phyloP scores from a whole-genome alignment of 1,140 invertebrate genomes.

The Metopolophium dirhodum region DNA sequence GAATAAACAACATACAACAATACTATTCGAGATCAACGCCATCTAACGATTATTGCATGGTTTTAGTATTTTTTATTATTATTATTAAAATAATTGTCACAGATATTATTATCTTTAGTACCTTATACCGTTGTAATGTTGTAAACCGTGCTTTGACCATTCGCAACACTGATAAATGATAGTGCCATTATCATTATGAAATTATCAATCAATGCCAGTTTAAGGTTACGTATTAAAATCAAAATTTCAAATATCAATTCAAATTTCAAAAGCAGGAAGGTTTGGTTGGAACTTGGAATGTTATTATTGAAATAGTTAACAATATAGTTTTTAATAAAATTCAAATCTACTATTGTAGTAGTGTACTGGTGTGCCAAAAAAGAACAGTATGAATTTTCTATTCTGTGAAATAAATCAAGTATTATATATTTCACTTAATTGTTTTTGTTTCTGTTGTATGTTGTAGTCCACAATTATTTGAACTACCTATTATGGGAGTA shows the following conservation, averaged over 20 bases:
- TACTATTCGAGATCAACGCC: no score
- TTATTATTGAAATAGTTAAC: background rate
- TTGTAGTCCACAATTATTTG: background rate
- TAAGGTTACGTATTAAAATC: background rate
- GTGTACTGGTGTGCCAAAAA: background rate
- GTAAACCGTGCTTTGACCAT: no score
- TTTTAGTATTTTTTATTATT: no score
- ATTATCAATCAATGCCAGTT: constrained; percentile 1
- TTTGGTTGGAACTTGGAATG: background rate
- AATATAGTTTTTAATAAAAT: background rate
- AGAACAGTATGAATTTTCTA: background rate
- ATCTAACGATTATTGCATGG: no score
- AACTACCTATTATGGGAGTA: constrained; percentile 40
- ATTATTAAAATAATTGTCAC: no score
- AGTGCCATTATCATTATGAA: background rate
- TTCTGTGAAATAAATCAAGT: background rate
- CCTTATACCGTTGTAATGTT: no score
- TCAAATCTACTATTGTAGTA: background rate
- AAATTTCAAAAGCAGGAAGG: background rate
- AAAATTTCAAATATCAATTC: background rate
- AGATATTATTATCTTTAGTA: no score
- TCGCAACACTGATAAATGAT: background rate
- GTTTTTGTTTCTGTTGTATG: background rate
- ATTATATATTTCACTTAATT: background rate
- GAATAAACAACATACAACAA: no score